A percentile compares a stretch with the other conserved stretches of the same genome.
phyloP scores from a whole-genome alignment of 2,113 vertebrate species.

The Thermophis baileyi region DNA sequence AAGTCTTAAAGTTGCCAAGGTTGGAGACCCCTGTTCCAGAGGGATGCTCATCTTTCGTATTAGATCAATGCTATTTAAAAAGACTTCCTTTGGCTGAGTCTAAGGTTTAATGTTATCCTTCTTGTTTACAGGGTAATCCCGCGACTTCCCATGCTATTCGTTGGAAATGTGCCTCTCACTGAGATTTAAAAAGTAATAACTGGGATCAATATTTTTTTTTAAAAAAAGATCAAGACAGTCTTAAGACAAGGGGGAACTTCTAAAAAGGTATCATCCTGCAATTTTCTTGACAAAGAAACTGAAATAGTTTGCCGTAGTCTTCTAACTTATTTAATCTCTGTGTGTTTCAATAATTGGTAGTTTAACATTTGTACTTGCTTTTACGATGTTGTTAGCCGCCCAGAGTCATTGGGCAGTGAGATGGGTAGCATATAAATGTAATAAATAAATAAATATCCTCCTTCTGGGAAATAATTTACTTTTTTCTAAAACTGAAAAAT shows the following conservation, averaged over 20 bases:
- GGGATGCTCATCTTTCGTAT: neutral
- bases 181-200: neutral
- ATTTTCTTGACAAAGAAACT: neutral
- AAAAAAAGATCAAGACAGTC: neutral
- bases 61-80: neutral
- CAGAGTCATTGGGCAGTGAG: neutral
- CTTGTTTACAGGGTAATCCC: neutral
- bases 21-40: too few relatives aligned
- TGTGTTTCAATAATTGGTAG: neutral
- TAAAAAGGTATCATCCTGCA: neutral
- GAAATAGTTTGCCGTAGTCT: neutral
- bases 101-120: neutral
- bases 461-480: neutral
- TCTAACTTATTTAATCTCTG: neutral
- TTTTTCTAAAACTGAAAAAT: neutral
- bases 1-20: too few relatives aligned
- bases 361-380: neutral
- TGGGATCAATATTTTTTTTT: neutral
- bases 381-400: neutral
- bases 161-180: neutral
- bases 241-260: neutral
- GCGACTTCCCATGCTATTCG: neutral
- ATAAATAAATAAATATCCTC: neutral
- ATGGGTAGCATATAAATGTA: neutral
- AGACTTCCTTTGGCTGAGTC: neutral